Percentiles rank a stretch among this genome's conserved stretches.
Evolutionary conservation across 2,113 vertebrate genomes (phyloP).

Genomic region (Poeciliopsis turrubarensis): DNA sequence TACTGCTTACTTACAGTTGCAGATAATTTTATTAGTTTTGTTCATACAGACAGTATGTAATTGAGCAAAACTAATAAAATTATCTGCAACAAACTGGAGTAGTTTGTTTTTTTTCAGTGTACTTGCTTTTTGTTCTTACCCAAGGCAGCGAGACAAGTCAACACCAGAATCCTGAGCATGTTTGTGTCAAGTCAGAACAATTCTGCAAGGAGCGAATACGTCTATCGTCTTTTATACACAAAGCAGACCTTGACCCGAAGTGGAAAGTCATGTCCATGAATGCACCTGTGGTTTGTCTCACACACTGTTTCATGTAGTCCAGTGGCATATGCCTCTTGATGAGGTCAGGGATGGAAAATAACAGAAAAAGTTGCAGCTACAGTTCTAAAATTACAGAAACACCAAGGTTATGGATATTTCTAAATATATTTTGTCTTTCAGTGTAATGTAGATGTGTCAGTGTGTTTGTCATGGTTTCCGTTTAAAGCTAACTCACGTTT

Average conservation of each 20-base stretch:
- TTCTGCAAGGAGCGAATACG: conserved; percentile 4
- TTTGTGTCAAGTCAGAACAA: conserved; percentile 47
- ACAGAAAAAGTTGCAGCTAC: conserved; percentile 7
- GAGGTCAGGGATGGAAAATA: conserved; percentile 14
- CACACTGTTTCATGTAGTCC: conserved; percentile 33
- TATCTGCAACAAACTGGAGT: too few relatives aligned
- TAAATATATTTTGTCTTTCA: not conserved
- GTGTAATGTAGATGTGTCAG: not conserved
- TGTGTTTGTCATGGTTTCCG: not conserved
- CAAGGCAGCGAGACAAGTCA: conserved; percentile 68
- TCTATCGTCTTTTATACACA: conserved; percentile 60
- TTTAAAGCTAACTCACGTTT: conserved; percentile 33
- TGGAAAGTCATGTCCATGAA: conserved; percentile 14
- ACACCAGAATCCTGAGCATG: conserved; percentile 81
- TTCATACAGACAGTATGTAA: not conserved
- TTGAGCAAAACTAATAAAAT: too few relatives aligned
- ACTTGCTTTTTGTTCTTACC: conserved; percentile 48
- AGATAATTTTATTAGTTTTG: too few relatives aligned
- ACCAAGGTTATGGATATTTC: conserved; percentile 4
- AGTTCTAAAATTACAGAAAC: conserved; percentile 7
- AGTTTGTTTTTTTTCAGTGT: too few relatives aligned
- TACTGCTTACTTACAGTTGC: not conserved
- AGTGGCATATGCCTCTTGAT: conserved; percentile 10
- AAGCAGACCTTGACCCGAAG: conserved; percentile 35
- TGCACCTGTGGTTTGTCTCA: conserved; percentile 64